Evolutionary conservation across 1,140 invertebrate genomes (phyloP), one percentile per base, ranked within the genome.

Genomic region (Drosophila pseudoobscura): DNA sequence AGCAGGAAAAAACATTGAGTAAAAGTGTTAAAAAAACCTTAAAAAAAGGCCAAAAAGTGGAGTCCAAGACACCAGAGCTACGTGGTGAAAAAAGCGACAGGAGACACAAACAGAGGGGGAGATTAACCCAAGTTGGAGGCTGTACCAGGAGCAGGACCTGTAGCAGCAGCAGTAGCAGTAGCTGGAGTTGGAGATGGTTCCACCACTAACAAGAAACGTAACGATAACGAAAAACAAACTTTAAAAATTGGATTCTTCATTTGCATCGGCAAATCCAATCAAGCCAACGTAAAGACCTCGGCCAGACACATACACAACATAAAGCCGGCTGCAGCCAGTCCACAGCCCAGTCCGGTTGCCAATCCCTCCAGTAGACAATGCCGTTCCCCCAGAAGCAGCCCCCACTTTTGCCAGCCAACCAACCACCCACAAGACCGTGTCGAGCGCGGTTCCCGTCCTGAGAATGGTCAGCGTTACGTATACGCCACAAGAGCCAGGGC

Each of bases 141-240:
- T 39, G 35, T 11, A 39, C 35, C 9, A 26, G 6, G 20, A 35
- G 39, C 41, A 22, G 47, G 15, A 54, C 52, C 52, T 17, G 41
- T 13, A 43, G 51, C 7, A 44, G 20, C 20, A 20, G 20, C 20
- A 20, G 20, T 0, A 15, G 11, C 9, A 44, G 53, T 26, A 56
- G 55, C 53, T 49, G 62, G 46, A 20, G 61, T 13, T 55, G 46
- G 24, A 26, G 24, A 2, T 8, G 47, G 45, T 45, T 44, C 68
- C 44, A 63, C 61, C 65, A 73, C 85, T 90, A 89, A 89, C 85
- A 89, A 89, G 85, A 89, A 79, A 68, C 76, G 85, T 76, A 89
- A 85, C 84, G 85, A 83, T 88, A 90, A 90, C 88, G 88, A 88
- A 90, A 90, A 90, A 90, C 89, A 90, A 90, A 90, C 88, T 90